Conservation (phyloP, 2,113 vertebrate species). For the Diadophis punctatus region DNA sequence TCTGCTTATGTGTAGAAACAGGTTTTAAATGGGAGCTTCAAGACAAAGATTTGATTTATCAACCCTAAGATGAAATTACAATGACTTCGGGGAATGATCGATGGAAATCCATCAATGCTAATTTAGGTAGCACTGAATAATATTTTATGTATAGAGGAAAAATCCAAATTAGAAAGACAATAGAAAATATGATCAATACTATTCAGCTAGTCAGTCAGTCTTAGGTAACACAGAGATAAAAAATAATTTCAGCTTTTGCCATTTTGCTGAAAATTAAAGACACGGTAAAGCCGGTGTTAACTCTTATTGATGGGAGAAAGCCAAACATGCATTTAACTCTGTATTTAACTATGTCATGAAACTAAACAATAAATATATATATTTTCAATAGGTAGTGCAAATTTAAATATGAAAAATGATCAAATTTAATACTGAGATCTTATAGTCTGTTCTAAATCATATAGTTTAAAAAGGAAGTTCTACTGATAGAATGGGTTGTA, state of each 20-base stretch:
- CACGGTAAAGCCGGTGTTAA: background rate
- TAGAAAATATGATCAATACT: background rate
- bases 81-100: background rate
- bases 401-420: background rate
- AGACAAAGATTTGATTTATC: conserved; percentile 8
- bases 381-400: background rate
- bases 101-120: background rate
- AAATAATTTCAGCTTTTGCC: background rate
- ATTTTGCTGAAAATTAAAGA: background rate
- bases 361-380: background rate
- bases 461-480: background rate
- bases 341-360: background rate
- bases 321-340: background rate
- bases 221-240: background rate
- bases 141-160: background rate
- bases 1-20: conserved; percentile 21
- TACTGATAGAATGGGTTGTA: background rate
- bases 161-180: background rate
- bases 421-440: background rate
- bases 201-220: background rate
- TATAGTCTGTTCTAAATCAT: background rate
- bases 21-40: background rate
- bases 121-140: background rate
- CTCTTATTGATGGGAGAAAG: background rate
- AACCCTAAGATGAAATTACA: background rate